phyloP scores from a whole-genome alignment of 2,888 invertebrate species.

The Biston betularia region DNA sequence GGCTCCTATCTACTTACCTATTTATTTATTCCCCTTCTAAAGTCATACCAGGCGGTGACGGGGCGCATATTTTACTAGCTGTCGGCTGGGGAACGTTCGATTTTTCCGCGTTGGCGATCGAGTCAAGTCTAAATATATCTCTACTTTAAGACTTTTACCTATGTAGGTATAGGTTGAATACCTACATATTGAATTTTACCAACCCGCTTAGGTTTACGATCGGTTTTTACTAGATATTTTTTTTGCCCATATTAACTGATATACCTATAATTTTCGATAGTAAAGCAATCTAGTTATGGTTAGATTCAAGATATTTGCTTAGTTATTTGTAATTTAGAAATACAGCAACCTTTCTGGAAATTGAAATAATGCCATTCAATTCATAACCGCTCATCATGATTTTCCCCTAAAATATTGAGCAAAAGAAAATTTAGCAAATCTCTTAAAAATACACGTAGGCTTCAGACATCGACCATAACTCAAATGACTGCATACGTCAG shows the following conservation, averaged over 20 bases:
- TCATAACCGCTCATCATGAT: constrained; percentile 57
- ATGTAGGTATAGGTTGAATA: not conserved
- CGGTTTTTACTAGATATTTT: not conserved
- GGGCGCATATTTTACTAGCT: constrained; percentile 27
- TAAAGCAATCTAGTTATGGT: not conserved
- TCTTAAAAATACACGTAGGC: constrained; percentile 75
- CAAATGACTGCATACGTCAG: constrained; percentile 83
- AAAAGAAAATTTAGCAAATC: constrained; percentile 71
- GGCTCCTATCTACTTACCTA: constrained; percentile 18
- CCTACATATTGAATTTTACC: constrained; percentile 5
- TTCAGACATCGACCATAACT: constrained; percentile 80
- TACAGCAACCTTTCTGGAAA: not conserved
- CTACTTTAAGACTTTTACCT: not conserved
- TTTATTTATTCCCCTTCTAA: constrained; percentile 26
- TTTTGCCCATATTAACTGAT: not conserved
- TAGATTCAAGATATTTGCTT: not conserved
- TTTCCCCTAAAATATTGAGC: constrained; percentile 57
- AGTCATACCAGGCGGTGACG: constrained; percentile 30
- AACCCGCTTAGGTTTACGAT: not conserved
- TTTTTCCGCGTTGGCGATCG: constrained; percentile 23
- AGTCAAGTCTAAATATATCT: constrained; percentile 27
- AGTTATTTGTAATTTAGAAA: not conserved
- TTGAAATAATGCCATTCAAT: constrained; percentile 35
- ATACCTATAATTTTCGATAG: not conserved
- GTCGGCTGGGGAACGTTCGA: constrained; percentile 22